Base-by-base conservation (phyloP, 2,888 invertebrate genomes). In the Agrilus mali region DNA sequence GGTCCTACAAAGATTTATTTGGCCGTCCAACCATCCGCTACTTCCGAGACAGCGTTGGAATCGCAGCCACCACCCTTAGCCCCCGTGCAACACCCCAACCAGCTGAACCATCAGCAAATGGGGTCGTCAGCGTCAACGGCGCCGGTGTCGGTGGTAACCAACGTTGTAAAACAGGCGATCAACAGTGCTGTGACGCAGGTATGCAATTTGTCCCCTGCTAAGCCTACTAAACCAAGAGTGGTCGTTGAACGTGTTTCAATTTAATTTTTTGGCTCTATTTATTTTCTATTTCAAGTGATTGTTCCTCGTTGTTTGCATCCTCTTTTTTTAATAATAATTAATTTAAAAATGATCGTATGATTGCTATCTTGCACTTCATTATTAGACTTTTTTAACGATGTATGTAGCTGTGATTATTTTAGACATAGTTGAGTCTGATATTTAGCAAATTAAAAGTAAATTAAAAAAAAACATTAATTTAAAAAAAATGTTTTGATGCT, bases 1-100 rank as follows among this genome's bases (percentile, higher is more conserved):
- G 88, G 87, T 3, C 88, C 88, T 8, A 83, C 86, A 8, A 88
- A 87, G 68, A 86, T 88, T 60, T 88, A 87, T 60, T 67, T 89
- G 46, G 87, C 87, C 0, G 86, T 88, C 42, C 87, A 87, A 60
- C 87, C 88, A n/a, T 69, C 78, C 40, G 27, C 27, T 10, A 64
- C 67, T 46, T 54, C 60, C 40, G 61, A 63, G 13, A 41, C 57
- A 1, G 46, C 52, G 38, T 42, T 57, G 38, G 54, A 61, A 32
- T 52, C 64, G 22, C 72, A 72, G 52, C 72, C 72, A 8, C 72
- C 73, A 10, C 73, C 72, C 17, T 55, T 73, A 57, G 65, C 74
- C 31, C 71, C 76, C 52, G 69, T 73, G 3, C 71, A 70, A 42
- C 61, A 27, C 50, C 1, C 6, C 20, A 20, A 44, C 44, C 60